Percentiles rank a stretch among this genome's conserved stretches.
Evolutionary conservation across 2,888 invertebrate species (phyloP).

Genomic region (Meloe dianella): DNA sequence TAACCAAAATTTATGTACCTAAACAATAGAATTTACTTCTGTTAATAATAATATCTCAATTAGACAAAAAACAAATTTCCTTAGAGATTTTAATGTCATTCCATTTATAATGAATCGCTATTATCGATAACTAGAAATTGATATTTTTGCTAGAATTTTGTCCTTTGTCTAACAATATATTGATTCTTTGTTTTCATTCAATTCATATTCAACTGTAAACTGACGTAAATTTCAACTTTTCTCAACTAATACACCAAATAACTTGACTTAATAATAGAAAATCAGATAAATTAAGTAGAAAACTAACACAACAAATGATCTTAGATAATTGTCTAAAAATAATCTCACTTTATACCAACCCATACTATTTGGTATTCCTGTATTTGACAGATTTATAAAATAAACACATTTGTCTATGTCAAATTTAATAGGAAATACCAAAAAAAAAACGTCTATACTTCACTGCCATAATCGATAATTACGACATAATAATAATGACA

Average conservation of each 20-base stretch:
- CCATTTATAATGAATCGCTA: no score
- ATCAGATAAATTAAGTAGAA: not conserved
- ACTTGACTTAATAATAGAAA: not conserved
- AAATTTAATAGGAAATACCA: constrained; percentile 1
- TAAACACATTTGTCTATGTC: constrained; percentile 4
- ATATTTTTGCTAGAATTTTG: no score
- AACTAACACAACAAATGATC: not conserved
- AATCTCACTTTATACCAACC: not conserved
- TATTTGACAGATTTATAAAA: not conserved
- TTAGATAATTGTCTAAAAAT: constrained; percentile 2
- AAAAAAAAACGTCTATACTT: not conserved
- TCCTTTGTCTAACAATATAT: no score
- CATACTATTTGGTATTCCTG: not conserved
- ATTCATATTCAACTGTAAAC: not conserved
- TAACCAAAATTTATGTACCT: not conserved
- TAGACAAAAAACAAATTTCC: not conserved
- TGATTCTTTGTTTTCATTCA: no score
- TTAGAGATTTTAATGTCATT: no score
- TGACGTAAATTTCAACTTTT: not conserved
- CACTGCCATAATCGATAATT: constrained; percentile 2
- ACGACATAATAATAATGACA: not conserved
- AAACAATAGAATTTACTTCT: not conserved
- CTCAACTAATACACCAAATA: not conserved
- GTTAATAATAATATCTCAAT: not conserved
- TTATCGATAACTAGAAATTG: no score